Conservation (phyloP, 2,888 invertebrate species). For the Drosophila prolongata region DNA sequence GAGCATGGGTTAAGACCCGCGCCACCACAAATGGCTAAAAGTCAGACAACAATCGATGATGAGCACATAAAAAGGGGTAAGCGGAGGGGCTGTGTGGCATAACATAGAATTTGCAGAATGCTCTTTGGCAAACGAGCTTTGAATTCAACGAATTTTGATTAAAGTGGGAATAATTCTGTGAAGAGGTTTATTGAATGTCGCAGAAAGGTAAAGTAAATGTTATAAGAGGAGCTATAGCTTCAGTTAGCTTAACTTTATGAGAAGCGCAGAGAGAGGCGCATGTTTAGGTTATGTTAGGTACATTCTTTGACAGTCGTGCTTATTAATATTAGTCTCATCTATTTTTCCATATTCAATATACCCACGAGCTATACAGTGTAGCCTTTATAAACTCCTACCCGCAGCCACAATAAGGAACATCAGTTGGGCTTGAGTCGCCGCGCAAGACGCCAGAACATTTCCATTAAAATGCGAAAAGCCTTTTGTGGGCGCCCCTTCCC, state of each 20-base stretch:
- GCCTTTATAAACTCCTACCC: not conserved
- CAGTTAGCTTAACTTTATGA: not conserved
- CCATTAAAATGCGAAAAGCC: constrained; percentile 79
- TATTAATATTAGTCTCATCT: too few species aligned
- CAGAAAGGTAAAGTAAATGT: not conserved
- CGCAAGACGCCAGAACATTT: constrained; percentile 70
- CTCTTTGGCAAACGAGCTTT: constrained; percentile 11
- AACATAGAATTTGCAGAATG: constrained; percentile 17
- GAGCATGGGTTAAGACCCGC: constrained; percentile 18
- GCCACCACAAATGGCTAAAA: constrained; percentile 37
- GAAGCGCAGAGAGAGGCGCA: not conserved
- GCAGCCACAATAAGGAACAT: constrained; percentile 21
- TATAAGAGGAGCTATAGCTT: not conserved
- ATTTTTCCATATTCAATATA: not conserved
- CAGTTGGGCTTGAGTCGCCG: constrained; percentile 30
- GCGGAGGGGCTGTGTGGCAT: not conserved
- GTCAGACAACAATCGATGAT: constrained; percentile 38
- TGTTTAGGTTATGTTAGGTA: too few species aligned
- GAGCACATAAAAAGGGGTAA: constrained; percentile 10
- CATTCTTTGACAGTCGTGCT: too few species aligned
- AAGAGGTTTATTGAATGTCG: constrained; percentile 6
- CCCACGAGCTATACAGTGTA: constrained; percentile 1
- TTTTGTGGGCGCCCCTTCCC: constrained; percentile 63
- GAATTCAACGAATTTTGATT: constrained; percentile 9
- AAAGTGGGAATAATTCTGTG: constrained; percentile 2